Base-by-base conservation (phyloP, 2,797 vertebrate genomes). In the Erpetoichthys calabaricus region DNA sequence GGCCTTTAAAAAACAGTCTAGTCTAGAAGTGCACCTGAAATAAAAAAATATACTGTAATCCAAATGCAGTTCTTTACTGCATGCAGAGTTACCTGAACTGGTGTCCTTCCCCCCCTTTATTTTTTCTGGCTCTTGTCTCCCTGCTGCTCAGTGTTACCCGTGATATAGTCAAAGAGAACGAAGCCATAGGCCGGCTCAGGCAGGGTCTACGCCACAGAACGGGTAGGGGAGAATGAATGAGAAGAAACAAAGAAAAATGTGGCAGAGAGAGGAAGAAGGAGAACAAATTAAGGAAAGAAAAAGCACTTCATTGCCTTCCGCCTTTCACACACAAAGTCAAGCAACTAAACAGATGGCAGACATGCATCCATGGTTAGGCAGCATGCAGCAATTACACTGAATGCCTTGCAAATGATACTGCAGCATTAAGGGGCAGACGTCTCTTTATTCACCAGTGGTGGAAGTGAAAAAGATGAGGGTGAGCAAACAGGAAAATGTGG, bases 101-200 rank as follows among this genome's bases (percentile, higher is more conserved):
- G 7, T 57, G 45, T 53, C 62, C 55, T 50, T 51, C 53, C 52
- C 0, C 10, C 44, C 53, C 53, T 56, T 71, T 85, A 86, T 60
- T 76, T 71, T 68, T 69, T 65, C 58, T 65, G 73, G 67, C 60
- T 66, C 57, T 61, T 77, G 63, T 80, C 78, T 70, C 73, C 67
- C 66, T 80, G 81, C 53, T 65, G 77, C 60, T 89, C 84, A 56
- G 74, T 62, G 73, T 79, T 76, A 69, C 83, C 78, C 4, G 78
- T 81, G 79, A 91, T 84, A 80, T 90, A 90, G 78, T 90, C 88
- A 59, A 92, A 83, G 70, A 91, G 82, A 72, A 87, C 74, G 59
- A 89, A 89, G 74, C 86, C 86, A 57, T 85, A 88, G 6, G 83
- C 66, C 25, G 77, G 80, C 65, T 91, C 87, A 4, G 85, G 81